Evolutionary conservation across 2,113 vertebrate genomes (phyloP).

Genomic region (Naja naja): DNA sequence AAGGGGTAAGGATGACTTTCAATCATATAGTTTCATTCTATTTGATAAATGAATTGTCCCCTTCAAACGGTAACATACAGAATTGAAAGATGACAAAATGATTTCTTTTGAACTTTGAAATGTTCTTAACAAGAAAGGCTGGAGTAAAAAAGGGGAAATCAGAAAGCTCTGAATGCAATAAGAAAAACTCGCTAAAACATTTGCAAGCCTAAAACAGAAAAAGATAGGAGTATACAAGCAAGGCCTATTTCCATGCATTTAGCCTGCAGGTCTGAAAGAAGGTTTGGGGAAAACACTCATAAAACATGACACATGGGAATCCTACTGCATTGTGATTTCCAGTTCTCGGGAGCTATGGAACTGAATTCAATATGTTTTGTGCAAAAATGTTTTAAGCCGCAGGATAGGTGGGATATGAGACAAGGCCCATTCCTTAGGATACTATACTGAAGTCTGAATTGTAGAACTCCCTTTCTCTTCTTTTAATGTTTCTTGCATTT

Average conservation of each 20-base stretch:
- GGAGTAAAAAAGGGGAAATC: not conserved
- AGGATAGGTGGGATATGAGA: not conserved
- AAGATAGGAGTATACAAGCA: not conserved
- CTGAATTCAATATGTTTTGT: not conserved
- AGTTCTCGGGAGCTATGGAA: not conserved
- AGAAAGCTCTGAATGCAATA: not conserved
- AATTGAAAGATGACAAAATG: not conserved
- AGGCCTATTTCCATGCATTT: not conserved
- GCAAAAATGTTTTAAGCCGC: not conserved
- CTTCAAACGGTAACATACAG: not conserved
- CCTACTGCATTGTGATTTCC: not conserved
- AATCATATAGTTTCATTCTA: not conserved
- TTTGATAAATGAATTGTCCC: not conserved
- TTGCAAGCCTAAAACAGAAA: not conserved
- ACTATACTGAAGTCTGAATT: not conserved
- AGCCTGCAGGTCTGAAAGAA: not conserved
- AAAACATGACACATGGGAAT: not conserved
- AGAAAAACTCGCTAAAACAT: not conserved
- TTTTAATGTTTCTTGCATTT: not conserved
- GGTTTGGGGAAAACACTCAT: not conserved
- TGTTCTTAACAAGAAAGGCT: not conserved
- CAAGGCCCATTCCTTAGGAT: not conserved
- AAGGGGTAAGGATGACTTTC: not conserved
- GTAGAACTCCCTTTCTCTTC: not conserved
- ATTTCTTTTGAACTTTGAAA: not conserved